These are phyloP conservation scores for Linyphia triangularis DNA, from an alignment of 2,888 invertebrate genomes.

Conservation along the genomic window DNA sequence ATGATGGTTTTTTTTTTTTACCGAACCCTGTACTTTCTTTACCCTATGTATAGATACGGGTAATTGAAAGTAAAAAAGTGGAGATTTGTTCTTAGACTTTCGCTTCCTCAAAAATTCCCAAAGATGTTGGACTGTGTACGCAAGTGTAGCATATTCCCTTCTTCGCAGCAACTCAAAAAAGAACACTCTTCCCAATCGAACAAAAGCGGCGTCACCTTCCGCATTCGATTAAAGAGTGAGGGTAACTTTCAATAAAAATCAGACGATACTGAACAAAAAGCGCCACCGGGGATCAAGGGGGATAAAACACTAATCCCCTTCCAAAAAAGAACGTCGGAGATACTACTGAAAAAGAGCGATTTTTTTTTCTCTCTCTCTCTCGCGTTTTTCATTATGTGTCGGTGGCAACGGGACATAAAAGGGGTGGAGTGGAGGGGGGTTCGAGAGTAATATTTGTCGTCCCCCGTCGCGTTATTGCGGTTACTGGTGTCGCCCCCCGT, in stretches of 20 bases:
- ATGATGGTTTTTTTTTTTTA: too few relatives aligned
- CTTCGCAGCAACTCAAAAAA: too few relatives aligned
- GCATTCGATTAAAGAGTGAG: background rate
- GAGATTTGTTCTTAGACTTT: too few relatives aligned
- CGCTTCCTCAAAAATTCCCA: too few relatives aligned
- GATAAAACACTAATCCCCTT: background rate
- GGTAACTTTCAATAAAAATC: background rate
- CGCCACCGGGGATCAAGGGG: background rate
- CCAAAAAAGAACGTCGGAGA: background rate
- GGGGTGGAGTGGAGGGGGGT: conserved; percentile 12
- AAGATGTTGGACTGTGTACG: too few relatives aligned
- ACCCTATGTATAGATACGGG: too few relatives aligned
- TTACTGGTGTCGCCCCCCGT: conserved; percentile 41
- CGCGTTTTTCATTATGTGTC: conserved; percentile 52
- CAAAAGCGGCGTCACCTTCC: background rate
- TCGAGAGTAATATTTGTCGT: conserved; percentile 40
- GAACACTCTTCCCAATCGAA: background rate
- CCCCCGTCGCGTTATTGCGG: conserved; percentile 54
- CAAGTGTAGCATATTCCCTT: too few relatives aligned
- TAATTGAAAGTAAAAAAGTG: too few relatives aligned
- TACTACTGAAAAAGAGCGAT: background rate
- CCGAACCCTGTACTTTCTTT: too few relatives aligned
- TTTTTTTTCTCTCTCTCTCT: background rate
- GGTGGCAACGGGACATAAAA: conserved; percentile 28
- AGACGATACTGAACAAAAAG: background rate